phyloP scores from a whole-genome alignment of 2,888 invertebrate species.

The Andrena marginata region DNA sequence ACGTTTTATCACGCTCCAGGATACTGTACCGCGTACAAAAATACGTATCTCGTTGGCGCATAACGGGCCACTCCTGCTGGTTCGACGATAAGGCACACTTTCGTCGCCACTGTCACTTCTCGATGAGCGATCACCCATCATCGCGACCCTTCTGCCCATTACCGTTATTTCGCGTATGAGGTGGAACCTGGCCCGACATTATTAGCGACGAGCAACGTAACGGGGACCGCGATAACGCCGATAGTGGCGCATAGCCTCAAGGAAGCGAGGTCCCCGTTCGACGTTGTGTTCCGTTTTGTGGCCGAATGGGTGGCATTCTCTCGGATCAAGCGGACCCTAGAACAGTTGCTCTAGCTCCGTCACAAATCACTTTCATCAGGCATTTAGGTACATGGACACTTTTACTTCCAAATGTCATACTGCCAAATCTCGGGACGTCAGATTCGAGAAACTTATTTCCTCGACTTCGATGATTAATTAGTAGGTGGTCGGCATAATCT shows the following conservation, averaged over 20 bases:
- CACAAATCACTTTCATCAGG: too few species aligned
- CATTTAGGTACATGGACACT: too few species aligned
- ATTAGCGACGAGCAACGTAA: conserved; percentile 52
- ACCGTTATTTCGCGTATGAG: conserved; percentile 62
- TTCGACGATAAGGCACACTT: conserved; percentile 71
- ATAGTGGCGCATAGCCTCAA: conserved; percentile 34
- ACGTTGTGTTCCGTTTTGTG: background rate
- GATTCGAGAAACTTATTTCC: background rate
- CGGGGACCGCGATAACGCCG: conserved; percentile 42
- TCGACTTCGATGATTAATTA: background rate
- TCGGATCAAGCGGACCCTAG: too few species aligned
- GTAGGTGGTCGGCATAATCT: too few species aligned
- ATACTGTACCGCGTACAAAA: background rate
- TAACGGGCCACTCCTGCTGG: conserved; percentile 15
- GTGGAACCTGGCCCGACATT: conserved; percentile 47
- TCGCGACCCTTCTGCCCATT: conserved; percentile 67
- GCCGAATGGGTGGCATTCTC: too few species aligned
- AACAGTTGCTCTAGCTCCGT: too few species aligned
- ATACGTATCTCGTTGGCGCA: conserved; percentile 11
- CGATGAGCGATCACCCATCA: conserved; percentile 74
- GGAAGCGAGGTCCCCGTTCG: background rate
- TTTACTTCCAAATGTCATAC: too few species aligned
- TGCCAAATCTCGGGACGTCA: too few species aligned
- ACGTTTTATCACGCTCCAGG: background rate
- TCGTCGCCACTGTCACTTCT: conserved; percentile 67